Base-by-base conservation (phyloP, 2,797 vertebrate species). In the Phalanger gymnotis region DNA sequence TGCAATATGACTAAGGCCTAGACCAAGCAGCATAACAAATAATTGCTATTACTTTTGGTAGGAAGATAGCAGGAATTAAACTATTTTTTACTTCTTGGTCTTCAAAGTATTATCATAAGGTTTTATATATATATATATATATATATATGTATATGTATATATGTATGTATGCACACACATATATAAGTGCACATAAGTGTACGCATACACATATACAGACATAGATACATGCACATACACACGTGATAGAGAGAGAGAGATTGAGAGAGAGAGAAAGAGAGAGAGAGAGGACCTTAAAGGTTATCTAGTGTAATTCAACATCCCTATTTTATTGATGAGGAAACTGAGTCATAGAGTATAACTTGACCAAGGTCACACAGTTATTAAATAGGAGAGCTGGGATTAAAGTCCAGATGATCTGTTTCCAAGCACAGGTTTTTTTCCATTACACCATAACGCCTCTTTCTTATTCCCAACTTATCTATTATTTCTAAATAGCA, bases 251-350 rank as follows among this genome's bases (percentile, higher is more conserved):
- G 22, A 56, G 25, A 10, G 1, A 9, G 55, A 56, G 5, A 6
- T 0, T 16, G 2, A 4, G 14, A 54, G 3, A 19, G 2, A 54
- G 2, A 5, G 19, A 55, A 0, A 27, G 25, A 55, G 19, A 3
- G 22, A 55, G 19, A 12, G 1, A 54, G 11, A 12, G 40, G 7
- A 11, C 73, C 2, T 73, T 81, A 81, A 22, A 47, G 40, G 3
- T 81, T 19, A 81, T 25, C 22, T 3, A 81, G 73, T 40, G 19
- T 40, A 73, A 40, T 47, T 81, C 22, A 81, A 9, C 16, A 73
- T 3, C 22, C 40, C 25, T 1, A 81, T 25, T 47, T 47, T 81
- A 25, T 4, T 81, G 73, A 81, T 81, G 7, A 81, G 22, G 7
- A 47, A 27, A 25, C 19, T 81, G 40, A 81, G 22, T 25, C 40